Evolutionary conservation across 2,113 vertebrate species (phyloP).

Genomic region (Hemiscyllium ocellatum): DNA sequence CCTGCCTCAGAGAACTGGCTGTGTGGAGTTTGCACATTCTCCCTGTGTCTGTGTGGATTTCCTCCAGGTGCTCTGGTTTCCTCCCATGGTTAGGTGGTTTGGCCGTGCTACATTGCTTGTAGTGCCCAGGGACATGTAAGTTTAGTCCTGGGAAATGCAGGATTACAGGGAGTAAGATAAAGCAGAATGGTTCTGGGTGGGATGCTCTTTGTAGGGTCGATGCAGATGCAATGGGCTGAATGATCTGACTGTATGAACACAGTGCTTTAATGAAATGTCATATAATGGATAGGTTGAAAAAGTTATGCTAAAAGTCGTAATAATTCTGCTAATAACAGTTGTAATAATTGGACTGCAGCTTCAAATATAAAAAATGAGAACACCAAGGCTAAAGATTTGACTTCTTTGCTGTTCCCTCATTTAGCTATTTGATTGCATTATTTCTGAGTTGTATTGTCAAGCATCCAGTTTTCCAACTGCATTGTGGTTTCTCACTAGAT

Average conservation of each 20-base stretch:
- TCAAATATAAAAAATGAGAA: background rate
- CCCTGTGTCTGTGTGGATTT: no score
- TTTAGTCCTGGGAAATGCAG: no score
- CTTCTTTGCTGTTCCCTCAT: background rate
- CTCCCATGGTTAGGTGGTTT: no score
- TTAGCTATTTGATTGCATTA: background rate
- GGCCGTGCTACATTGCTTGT: no score
- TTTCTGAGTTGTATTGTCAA: background rate
- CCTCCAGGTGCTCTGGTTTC: no score
- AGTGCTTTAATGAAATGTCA: background rate
- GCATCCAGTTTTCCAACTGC: background rate
- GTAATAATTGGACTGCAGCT: background rate
- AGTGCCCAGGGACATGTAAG: no score
- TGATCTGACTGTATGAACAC: background rate
- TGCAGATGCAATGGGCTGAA: no score
- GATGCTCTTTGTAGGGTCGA: no score
- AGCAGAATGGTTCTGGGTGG: no score
- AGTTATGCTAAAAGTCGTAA: background rate
- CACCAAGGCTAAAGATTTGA: background rate
- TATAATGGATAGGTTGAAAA: background rate
- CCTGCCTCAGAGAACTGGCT: no score
- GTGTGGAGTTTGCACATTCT: no score
- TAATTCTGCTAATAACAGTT: background rate
- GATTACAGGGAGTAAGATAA: no score
- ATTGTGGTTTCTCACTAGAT: constrained; percentile 14